These are phyloP conservation scores for Oncorhynchus clarkii DNA, from an alignment of 2,113 vertebrate genomes.

Conservation along the genomic window DNA sequence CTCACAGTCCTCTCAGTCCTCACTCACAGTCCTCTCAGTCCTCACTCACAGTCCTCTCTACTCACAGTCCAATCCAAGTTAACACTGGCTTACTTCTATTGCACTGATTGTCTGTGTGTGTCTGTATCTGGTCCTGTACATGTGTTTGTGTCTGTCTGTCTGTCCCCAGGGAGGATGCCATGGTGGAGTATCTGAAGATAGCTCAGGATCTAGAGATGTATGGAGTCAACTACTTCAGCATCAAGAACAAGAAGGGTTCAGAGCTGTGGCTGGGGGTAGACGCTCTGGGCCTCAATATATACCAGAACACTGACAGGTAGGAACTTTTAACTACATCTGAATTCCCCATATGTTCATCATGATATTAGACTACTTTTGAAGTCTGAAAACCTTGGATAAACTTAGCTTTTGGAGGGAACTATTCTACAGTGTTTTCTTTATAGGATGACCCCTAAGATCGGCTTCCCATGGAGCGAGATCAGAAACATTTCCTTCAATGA, in stretches of 20 bases:
- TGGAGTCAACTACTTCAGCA: slow-evolving; percentile 94
- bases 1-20: too few relatives aligned
- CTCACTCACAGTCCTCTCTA: too few relatives aligned
- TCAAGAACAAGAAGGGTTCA: slow-evolving; percentile 97
- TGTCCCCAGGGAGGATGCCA: slow-evolving; percentile 85
- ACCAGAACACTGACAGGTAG: slow-evolving; percentile 94
- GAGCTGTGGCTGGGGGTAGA: slow-evolving; percentile 95
- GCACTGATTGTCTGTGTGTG: too few relatives aligned
- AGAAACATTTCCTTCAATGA: slow-evolving; percentile 98
- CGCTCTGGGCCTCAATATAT: slow-evolving; percentile 94
- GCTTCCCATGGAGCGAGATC: slow-evolving; percentile 98
- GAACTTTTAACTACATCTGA: background rate
- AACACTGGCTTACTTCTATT: too few relatives aligned
- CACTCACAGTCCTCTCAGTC: too few relatives aligned
- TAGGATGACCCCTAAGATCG: slow-evolving; percentile 96
- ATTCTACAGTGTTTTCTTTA: slow-evolving; percentile 22
- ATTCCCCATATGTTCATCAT: too few relatives aligned
- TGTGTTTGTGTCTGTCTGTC: background rate
- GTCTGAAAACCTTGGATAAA: background rate
- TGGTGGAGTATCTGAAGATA: slow-evolving; percentile 96
- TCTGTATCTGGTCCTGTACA: background rate
- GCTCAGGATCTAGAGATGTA: slow-evolving; percentile 98
- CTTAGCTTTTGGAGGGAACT: background rate
- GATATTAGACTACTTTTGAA: background rate
- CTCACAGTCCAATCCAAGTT: background rate